Evolutionary conservation across 2,113 vertebrate genomes (phyloP).

Genomic region (Psettodes erumei): DNA sequence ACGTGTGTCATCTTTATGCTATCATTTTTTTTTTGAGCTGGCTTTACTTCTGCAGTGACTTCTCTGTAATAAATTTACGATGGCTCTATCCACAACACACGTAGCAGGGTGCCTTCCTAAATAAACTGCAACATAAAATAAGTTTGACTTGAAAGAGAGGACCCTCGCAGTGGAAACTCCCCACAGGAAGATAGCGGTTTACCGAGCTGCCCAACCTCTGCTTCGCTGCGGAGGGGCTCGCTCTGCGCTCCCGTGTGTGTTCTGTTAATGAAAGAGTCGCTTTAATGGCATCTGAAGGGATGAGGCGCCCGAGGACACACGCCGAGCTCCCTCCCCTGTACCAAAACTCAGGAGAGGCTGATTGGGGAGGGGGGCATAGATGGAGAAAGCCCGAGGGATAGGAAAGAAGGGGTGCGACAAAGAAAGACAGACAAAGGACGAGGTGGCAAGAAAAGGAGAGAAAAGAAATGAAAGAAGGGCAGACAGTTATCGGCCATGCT

Average conservation of each 20-base stretch:
- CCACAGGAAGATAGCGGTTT: constrained; percentile 69
- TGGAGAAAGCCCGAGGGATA: background rate
- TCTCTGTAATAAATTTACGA: background rate
- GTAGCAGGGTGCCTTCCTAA: background rate
- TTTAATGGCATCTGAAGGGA: constrained; percentile 62
- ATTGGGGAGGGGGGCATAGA: background rate
- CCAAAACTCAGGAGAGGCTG: background rate
- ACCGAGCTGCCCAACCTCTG: constrained; percentile 56
- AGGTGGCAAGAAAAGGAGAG: background rate
- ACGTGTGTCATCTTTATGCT: background rate
- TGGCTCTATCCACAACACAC: background rate
- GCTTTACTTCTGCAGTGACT: background rate
- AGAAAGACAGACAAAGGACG: constrained; percentile 2
- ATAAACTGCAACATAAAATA: constrained; percentile 35
- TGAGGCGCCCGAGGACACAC: constrained; percentile 52
- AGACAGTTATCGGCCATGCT: constrained; percentile 42
- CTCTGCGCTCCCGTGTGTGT: constrained; percentile 38
- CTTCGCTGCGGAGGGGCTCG: constrained; percentile 34
- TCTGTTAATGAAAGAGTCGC: constrained; percentile 66
- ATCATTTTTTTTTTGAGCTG: background rate
- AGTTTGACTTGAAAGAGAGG: constrained; percentile 62
- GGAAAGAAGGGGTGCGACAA: background rate
- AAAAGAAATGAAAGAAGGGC: background rate
- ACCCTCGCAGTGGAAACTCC: constrained; percentile 52
- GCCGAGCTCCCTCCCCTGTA: constrained; percentile 36